A percentile compares a stretch with the other conserved stretches of the same genome.
Conservation (phyloP, 2,797 vertebrate species). For the Siniperca obscura region DNA sequence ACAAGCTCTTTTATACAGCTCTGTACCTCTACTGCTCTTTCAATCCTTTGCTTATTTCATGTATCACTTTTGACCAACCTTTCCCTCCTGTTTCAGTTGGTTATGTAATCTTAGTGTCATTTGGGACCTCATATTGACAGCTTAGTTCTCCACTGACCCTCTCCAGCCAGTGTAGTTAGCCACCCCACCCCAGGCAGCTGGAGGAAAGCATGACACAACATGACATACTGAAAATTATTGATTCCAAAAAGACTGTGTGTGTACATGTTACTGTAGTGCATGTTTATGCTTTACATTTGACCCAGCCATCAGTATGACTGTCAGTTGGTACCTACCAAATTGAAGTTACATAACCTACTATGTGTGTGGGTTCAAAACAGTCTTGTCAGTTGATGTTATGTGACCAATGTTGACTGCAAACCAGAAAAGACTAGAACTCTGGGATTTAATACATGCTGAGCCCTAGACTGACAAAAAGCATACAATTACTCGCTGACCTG, state of each 20-base stretch:
- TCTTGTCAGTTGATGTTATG: constrained; percentile 75
- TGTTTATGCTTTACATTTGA: constrained; percentile 46
- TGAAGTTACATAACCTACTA: constrained; percentile 74
- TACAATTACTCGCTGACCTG: constrained; percentile 67
- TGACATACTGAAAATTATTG: constrained; percentile 37
- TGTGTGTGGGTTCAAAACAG: constrained; percentile 77
- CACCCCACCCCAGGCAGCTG: constrained; percentile 7
- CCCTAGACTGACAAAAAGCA: constrained; percentile 53
- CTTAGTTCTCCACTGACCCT: constrained; percentile 47
- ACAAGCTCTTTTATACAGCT: neutral
- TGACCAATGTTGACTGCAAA: constrained; percentile 78
- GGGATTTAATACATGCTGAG: constrained; percentile 65
- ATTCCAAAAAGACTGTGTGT: constrained; percentile 32
- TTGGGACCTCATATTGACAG: constrained; percentile 66
- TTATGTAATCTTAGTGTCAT: constrained; percentile 70
- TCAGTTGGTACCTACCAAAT: constrained; percentile 63
- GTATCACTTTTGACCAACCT: constrained; percentile 50
- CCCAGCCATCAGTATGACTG: constrained; percentile 33
- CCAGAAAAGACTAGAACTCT: constrained; percentile 64
- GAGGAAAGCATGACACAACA: constrained; percentile 54
- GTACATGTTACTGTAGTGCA: constrained; percentile 5
- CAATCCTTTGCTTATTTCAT: constrained; percentile 24
- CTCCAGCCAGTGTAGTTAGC: constrained; percentile 29
- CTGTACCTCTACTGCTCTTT: neutral
- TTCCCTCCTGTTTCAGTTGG: constrained; percentile 52